Base-by-base conservation (phyloP, 23 tunicate genomes). In the Oikopleura vanhoeffeni region DNA sequence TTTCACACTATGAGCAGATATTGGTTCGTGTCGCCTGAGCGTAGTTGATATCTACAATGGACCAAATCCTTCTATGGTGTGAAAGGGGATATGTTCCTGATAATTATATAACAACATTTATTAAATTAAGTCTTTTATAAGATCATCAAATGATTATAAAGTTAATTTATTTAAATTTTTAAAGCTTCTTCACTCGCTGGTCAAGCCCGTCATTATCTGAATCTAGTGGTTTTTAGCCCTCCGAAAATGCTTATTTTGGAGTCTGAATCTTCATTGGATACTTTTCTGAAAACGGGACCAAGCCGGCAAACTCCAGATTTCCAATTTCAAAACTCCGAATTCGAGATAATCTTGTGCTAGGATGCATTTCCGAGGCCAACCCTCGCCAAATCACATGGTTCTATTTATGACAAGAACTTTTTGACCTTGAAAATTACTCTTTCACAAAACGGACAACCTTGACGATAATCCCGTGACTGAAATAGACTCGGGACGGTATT, bases 311-410 rank as follows among this genome's bases (percentile, higher is more conserved):
- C 79, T 2, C 27, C 27, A 71, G 79, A 71, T 32, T 2, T 2
- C 38, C 79, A 71, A 18, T 32, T 2, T 38, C 2, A 71, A 71
- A 71, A 4, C 27, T 2, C 79, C 79, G n/a, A n/a, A n/a, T n/a
- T n/a, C n/a, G n/a, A n/a, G n/a, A n/a, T n/a, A n/a, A n/a, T n/a
- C 79, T 71, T 71, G 79, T 88, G 41, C 83, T 95, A 32, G 96
- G 88, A 40, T 95, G 99, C 85, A 58, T 60, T 33, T 95, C 99
- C 18, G 90, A 95, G 76, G 99, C 99, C 32, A 76, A 83, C 39
- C 99, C 99, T 0, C 99, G 96, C 32, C 99, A 96, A 4, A 41
- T 38, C 0, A 76, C 89, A 40, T 95, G 99, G 99, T 60, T 84
- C 4, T 85, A 86, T 41, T 39, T 88, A 71, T 86, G 87, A 39